These are phyloP conservation scores for Eristalis arbustorum DNA, from an alignment of 2,888 invertebrate genomes.

Conservation along the genomic window DNA sequence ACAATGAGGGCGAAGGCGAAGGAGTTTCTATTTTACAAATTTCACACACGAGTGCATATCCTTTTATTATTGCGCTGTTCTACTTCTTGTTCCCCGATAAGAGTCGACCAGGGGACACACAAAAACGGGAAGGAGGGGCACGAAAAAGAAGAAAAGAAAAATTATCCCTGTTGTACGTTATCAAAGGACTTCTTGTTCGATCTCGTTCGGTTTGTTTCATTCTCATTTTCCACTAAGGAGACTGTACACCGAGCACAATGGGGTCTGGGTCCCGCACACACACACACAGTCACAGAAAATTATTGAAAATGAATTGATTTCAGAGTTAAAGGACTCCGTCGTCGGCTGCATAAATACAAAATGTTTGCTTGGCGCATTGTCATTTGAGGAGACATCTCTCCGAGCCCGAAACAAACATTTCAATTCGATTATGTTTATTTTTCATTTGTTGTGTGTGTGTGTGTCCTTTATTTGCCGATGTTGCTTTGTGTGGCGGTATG, in stretches of 20 bases:
- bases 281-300: conserved; percentile 24
- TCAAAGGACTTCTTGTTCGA: conserved; percentile 61
- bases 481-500: conserved; percentile 21
- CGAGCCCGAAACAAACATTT: not conserved
- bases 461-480: conserved; percentile 18
- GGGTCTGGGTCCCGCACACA: not conserved
- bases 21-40: conserved; percentile 70
- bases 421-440: conserved; percentile 58
- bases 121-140: not conserved
- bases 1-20: conserved; percentile 67
- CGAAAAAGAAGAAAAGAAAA: not conserved
- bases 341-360: conserved; percentile 56
- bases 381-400: conserved; percentile 40
- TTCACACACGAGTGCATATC: conserved; percentile 69
- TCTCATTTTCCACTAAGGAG: conserved; percentile 67
- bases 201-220: conserved; percentile 62
- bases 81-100: conserved; percentile 38
- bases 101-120: conserved; percentile 21
- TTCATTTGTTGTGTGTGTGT: too few species aligned
- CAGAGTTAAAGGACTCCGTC: conserved; percentile 20
- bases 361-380: conserved; percentile 45
- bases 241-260: conserved; percentile 51
- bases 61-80: conserved; percentile 63
- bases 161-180: conserved; percentile 54
- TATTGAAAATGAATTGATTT: conserved; percentile 70